Conservation (phyloP, 1,140 invertebrate genomes). For the Orius laevigatus region DNA sequence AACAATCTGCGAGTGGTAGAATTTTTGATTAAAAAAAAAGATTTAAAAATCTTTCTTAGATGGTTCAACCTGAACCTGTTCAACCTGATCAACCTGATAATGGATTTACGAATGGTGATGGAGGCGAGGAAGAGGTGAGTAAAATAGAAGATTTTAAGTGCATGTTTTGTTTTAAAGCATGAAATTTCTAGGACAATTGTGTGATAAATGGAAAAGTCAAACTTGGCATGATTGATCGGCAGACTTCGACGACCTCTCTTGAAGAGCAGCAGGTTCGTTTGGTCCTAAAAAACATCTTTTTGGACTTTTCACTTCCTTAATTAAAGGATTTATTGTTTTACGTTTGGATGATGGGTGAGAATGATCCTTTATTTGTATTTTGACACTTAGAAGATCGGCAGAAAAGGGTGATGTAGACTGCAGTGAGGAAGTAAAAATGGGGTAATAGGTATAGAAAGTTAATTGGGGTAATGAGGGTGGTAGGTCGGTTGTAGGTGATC, state of each 20-base stretch:
- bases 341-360: background rate
- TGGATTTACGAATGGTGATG: background rate
- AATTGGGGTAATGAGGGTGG: too few relatives aligned
- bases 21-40: too few relatives aligned
- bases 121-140: background rate
- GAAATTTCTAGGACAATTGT: background rate
- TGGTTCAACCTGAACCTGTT: slow-evolving; percentile 7
- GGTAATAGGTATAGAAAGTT: too few relatives aligned
- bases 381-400: too few relatives aligned
- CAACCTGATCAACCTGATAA: slow-evolving; percentile 1
- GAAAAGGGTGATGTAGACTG: too few relatives aligned
- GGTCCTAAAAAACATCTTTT: background rate
- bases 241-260: slow-evolving; percentile 15
- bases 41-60: background rate
- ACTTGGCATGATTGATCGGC: slow-evolving; percentile 8
- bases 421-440: too few relatives aligned
- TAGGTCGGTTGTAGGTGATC: too few relatives aligned
- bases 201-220: background rate
- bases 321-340: background rate
- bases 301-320: too few relatives aligned
- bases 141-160: background rate
- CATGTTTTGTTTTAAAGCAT: too few relatives aligned
- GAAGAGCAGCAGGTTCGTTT: slow-evolving; percentile 10
- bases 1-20: too few relatives aligned
- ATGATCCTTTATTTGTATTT: background rate